Conservation (phyloP, 2,888 invertebrate species). For the Coenonympha glycerion region DNA sequence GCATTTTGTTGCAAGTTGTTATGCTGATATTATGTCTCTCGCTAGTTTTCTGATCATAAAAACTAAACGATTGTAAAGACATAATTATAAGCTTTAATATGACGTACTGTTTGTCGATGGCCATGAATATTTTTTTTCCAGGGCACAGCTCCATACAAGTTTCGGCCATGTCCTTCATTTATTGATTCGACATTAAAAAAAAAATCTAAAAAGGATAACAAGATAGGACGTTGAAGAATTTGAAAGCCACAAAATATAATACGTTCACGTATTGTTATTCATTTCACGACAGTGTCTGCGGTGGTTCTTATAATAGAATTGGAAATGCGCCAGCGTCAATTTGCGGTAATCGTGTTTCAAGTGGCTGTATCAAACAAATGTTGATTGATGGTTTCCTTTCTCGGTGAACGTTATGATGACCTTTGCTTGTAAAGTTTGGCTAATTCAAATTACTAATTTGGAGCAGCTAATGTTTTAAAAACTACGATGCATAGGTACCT, state of each 20-base stretch:
- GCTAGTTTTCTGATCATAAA: too few species aligned
- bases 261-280: slow-evolving; percentile 29
- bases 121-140: too few species aligned
- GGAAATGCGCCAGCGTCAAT: slow-evolving; percentile 60
- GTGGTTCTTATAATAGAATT: slow-evolving; percentile 44
- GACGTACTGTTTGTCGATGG: too few species aligned
- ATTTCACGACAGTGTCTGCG: slow-evolving; percentile 29
- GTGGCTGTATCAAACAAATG: slow-evolving; percentile 63
- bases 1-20: too few species aligned
- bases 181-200: background rate
- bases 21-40: too few species aligned
- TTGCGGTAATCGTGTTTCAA: slow-evolving; percentile 61
- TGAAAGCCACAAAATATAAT: slow-evolving; percentile 22
- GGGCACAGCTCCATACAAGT: too few species aligned
- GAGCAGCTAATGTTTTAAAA: too few species aligned
- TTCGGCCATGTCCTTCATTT: too few species aligned
- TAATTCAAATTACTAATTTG: too few species aligned
- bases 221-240: background rate
- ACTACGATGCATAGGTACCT: too few species aligned
- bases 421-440: slow-evolving; percentile 37
- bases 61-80: too few species aligned
- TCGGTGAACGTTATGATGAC: slow-evolving; percentile 48
- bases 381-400: slow-evolving; percentile 66
- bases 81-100: too few species aligned
- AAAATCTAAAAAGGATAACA: background rate